phyloP scores from a whole-genome alignment of 2,888 invertebrate species.

The Homarus gammarus region DNA sequence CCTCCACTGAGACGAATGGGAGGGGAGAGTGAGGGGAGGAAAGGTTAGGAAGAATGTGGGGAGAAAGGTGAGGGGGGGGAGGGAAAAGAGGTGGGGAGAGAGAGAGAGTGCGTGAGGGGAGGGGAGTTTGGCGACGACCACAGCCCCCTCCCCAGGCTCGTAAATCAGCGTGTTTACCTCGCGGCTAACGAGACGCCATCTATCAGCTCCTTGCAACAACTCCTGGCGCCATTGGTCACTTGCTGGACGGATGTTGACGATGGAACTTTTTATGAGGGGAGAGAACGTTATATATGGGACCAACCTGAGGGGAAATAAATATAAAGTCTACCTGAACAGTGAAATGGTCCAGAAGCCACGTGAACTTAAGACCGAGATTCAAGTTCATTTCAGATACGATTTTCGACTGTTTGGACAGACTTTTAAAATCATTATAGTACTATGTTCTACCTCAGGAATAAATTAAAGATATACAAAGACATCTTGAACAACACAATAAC shows the following conservation, averaged over 20 bases:
- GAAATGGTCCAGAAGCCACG: too few relatives aligned
- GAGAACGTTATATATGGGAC: constrained; percentile 62
- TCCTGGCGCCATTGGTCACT: constrained; percentile 71
- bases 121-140: background rate
- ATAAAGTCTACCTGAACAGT: constrained; percentile 44
- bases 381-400: too few relatives aligned
- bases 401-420: too few relatives aligned
- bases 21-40: too few relatives aligned
- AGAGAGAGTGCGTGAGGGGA: background rate
- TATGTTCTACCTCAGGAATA: too few relatives aligned
- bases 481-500: too few relatives aligned
- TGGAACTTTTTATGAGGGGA: constrained; percentile 62
- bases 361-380: too few relatives aligned
- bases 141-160: constrained; percentile 23
- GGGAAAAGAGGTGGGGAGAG: background rate
- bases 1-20: too few relatives aligned
- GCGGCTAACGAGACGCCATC: constrained; percentile 72
- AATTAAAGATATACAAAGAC: too few relatives aligned
- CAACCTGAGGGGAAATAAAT: constrained; percentile 59
- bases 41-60: background rate
- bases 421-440: too few relatives aligned
- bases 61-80: background rate
- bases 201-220: constrained; percentile 72
- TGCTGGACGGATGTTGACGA: constrained; percentile 72
- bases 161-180: constrained; percentile 72